These are phyloP conservation scores for Psittacus erithacus DNA, from an alignment of 2,113 vertebrate species.

Conservation along the genomic window DNA sequence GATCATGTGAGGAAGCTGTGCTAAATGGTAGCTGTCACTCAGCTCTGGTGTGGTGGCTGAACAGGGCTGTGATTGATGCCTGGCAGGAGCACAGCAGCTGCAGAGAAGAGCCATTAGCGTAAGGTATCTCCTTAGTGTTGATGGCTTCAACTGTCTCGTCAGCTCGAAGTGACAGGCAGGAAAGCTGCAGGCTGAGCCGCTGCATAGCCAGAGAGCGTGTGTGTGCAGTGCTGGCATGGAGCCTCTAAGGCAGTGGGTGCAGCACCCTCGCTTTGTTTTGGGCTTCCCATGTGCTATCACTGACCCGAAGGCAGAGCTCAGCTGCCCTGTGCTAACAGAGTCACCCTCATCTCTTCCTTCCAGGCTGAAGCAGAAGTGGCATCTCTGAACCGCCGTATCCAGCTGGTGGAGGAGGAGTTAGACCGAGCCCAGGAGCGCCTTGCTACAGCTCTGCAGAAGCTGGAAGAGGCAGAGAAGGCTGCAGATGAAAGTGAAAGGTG, in stretches of 20 bases:
- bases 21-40: not conserved
- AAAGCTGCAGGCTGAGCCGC: not conserved
- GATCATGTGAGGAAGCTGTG: not conserved
- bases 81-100: not conserved
- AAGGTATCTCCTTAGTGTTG: not conserved
- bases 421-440: conserved; percentile 90
- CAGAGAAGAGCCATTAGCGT: not conserved
- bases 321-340: not conserved
- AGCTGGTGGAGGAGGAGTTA: conserved; percentile 90
- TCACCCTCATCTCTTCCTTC: not conserved
- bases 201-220: fast-evolving
- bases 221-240: not conserved
- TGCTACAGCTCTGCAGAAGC: conserved; percentile 83
- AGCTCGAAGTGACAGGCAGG: not conserved
- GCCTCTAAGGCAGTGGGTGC: not conserved
- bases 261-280: not conserved
- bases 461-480: conserved; percentile 90
- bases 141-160: not conserved
- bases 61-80: not conserved
- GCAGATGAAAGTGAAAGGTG: conserved; percentile 94
- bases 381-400: conserved; percentile 86
- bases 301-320: not conserved
- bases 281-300: fast-evolving
- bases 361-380: conserved; percentile 90
- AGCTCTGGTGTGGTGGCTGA: not conserved